A percentile compares a stretch with the other conserved stretches of the same genome.
These are phyloP conservation scores for Crocodylus rhombifer DNA, from an alignment of 2,797 vertebrate species.

Conservation along the genomic window DNA sequence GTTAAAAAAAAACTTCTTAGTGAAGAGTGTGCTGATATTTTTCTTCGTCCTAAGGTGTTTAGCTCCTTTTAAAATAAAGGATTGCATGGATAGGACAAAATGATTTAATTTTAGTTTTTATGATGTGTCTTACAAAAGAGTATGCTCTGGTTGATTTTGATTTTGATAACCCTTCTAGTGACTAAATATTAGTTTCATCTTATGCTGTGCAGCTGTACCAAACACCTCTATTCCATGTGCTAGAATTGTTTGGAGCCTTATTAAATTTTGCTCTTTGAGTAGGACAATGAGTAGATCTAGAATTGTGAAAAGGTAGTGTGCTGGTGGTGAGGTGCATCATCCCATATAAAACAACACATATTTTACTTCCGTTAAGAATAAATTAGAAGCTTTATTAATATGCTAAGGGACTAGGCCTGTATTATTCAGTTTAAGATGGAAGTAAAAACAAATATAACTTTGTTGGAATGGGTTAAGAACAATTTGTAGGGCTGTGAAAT, in stretches of 20 bases:
- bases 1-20: too few species aligned
- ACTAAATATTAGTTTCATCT: not conserved
- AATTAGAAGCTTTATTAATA: too few species aligned
- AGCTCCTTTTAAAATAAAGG: not conserved
- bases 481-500: too few species aligned
- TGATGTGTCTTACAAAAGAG: not conserved
- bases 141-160: not conserved
- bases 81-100: fast-evolving
- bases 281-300: not conserved
- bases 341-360: too few species aligned
- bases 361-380: too few species aligned
- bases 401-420: too few species aligned
- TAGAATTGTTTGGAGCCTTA: not conserved
- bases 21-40: too few species aligned
- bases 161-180: not conserved
- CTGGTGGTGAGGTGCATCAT: too few species aligned
- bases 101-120: not conserved
- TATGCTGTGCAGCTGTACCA: not conserved
- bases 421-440: too few species aligned
- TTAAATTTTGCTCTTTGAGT: not conserved
- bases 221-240: not conserved
- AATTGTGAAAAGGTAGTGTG: too few species aligned
- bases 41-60: not conserved
- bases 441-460: too few species aligned
- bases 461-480: too few species aligned